These are phyloP conservation scores for Macaria notata DNA, from an alignment of 2,888 invertebrate genomes.

Conservation along the genomic window DNA sequence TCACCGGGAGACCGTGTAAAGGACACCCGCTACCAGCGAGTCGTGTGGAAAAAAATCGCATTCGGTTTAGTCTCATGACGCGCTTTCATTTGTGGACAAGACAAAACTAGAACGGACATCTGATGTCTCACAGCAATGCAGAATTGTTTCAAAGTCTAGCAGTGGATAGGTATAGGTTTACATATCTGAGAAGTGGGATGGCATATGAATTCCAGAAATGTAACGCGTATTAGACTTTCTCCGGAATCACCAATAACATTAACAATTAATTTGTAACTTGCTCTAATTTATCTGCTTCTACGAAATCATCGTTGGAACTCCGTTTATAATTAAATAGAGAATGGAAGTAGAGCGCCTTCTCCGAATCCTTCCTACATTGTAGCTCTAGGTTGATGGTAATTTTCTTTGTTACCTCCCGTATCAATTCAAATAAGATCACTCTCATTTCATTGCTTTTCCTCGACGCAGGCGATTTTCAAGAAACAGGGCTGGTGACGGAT, in stretches of 20 bases:
- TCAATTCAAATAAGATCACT: slow-evolving; percentile 55
- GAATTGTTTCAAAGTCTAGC: too few relatives aligned
- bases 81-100: slow-evolving; percentile 5
- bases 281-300: too few relatives aligned
- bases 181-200: too few relatives aligned
- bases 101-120: neutral
- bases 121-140: too few relatives aligned
- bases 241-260: too few relatives aligned
- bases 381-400: slow-evolving; percentile 45
- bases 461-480: slow-evolving; percentile 45
- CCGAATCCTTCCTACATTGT: slow-evolving; percentile 23
- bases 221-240: too few relatives aligned
- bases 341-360: slow-evolving; percentile 2
- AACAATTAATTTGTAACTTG: too few relatives aligned
- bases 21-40: slow-evolving; percentile 60
- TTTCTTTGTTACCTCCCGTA: slow-evolving; percentile 51
- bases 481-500: slow-evolving; percentile 32
- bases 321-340: too few relatives aligned
- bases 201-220: too few relatives aligned
- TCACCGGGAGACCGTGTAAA: slow-evolving; percentile 63
- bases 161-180: too few relatives aligned
- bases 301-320: too few relatives aligned
- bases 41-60: slow-evolving; percentile 33
- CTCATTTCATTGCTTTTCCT: slow-evolving; percentile 44
- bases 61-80: slow-evolving; percentile 17